A percentile compares a stretch with the other conserved stretches of the same genome.
phyloP scores from a whole-genome alignment of 2,113 vertebrate genomes.

The Caloenas nicobarica region DNA sequence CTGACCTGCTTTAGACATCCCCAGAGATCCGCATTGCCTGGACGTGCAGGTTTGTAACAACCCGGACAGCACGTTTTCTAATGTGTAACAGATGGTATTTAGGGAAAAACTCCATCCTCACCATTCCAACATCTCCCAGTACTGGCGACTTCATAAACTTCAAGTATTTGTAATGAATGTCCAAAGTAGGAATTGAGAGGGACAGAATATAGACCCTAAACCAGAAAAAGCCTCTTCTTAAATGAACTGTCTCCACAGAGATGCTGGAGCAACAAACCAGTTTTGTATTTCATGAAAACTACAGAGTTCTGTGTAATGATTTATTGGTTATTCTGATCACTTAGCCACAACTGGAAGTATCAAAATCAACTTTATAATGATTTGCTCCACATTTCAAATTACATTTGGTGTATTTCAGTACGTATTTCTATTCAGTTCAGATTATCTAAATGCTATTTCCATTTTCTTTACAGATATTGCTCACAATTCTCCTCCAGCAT shows the following conservation, averaged over 20 bases:
- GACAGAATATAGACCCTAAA: neutral
- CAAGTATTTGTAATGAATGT: rapidly evolving
- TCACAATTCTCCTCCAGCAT: neutral
- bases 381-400: neutral
- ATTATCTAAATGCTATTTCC: neutral
- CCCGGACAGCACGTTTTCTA: rapidly evolving
- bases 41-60: neutral
- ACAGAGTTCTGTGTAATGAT: neutral
- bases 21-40: neutral
- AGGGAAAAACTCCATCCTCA: neutral
- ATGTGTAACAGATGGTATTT: neutral
- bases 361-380: neutral
- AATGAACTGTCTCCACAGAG: neutral
- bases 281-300: neutral
- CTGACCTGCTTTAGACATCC: neutral
- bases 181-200: neutral
- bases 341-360: neutral
- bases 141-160: neutral
- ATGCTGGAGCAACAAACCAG: neutral
- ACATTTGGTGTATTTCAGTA: neutral
- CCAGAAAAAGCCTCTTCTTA: neutral
- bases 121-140: neutral
- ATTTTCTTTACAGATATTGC: neutral
- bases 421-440: neutral
- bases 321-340: neutral